Conservation (phyloP, 2,797 vertebrate species). For the Halcyon leucocephala region DNA sequence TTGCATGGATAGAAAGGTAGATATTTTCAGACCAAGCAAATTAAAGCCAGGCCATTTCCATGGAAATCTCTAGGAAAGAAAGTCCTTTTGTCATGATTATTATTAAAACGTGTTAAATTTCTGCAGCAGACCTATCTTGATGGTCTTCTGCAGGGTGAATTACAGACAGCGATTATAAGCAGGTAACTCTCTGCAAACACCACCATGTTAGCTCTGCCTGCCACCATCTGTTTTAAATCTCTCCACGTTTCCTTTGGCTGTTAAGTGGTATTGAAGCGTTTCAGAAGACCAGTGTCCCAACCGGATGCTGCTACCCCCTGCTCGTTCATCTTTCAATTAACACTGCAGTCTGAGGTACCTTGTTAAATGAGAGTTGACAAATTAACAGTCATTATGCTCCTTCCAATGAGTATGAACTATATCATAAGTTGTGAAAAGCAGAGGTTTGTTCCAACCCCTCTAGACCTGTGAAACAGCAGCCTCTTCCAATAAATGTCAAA, state of each 20-base stretch:
- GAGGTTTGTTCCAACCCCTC: neutral
- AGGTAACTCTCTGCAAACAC: neutral
- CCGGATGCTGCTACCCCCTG: conserved; percentile 20
- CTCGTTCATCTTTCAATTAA: conserved; percentile 37
- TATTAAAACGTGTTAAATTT: neutral
- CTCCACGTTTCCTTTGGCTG: neutral
- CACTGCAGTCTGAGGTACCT: neutral
- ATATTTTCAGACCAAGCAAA: neutral
- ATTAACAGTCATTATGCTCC: neutral
- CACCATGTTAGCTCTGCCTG: neutral
- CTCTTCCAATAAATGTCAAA: neutral
- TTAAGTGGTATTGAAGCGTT: neutral
- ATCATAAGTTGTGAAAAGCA: neutral
- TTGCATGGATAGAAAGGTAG: neutral
- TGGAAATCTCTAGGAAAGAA: neutral
- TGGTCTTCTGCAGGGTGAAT: neutral
- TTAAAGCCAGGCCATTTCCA: neutral
- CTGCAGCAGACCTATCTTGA: neutral
- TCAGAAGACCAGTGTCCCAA: neutral
- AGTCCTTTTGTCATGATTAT: neutral
- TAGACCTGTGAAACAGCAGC: neutral
- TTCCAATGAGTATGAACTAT: neutral
- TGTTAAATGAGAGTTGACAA: conserved; percentile 36
- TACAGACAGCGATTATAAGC: neutral
- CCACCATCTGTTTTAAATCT: neutral